phyloP scores from a whole-genome alignment of 2,888 invertebrate species.

The Altica lythri region DNA sequence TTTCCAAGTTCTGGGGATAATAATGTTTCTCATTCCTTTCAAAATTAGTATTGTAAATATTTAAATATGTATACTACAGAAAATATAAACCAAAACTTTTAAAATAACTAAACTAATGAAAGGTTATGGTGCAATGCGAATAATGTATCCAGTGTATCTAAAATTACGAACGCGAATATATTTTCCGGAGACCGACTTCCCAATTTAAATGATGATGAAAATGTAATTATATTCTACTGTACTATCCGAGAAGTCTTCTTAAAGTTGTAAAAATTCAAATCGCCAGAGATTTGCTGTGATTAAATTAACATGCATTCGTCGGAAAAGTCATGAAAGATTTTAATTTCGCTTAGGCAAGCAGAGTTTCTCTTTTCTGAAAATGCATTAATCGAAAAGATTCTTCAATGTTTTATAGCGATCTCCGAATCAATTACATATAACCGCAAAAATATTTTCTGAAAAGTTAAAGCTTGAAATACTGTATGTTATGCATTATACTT shows the following conservation, averaged over 20 bases:
- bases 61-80: too few species aligned
- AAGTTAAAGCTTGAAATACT: too few species aligned
- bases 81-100: too few species aligned
- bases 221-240: slow-evolving; percentile 5
- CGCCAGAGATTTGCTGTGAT: slow-evolving; percentile 26
- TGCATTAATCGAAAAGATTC: slow-evolving; percentile 30
- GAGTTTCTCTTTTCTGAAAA: slow-evolving; percentile 15
- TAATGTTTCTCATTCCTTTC: too few species aligned
- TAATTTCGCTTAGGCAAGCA: slow-evolving; percentile 28
- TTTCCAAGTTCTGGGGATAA: too few species aligned
- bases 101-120: slow-evolving; percentile 12
- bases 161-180: background rate
- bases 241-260: background rate
- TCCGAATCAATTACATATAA: slow-evolving; percentile 9
- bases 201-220: slow-evolving; percentile 11
- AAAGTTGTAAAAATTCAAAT: slow-evolving; percentile 24
- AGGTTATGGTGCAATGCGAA: background rate
- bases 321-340: slow-evolving; percentile 22
- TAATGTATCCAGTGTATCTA: slow-evolving; percentile 4
- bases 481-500: too few species aligned
- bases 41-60: too few species aligned
- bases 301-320: slow-evolving; percentile 31
- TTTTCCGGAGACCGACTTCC: slow-evolving; percentile 6
- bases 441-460: background rate
- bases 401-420: slow-evolving; percentile 31